A percentile compares a stretch with the other conserved stretches of the same genome.
Conservation (phyloP, 1,140 invertebrate species). For the Latrodectus geometricus region DNA sequence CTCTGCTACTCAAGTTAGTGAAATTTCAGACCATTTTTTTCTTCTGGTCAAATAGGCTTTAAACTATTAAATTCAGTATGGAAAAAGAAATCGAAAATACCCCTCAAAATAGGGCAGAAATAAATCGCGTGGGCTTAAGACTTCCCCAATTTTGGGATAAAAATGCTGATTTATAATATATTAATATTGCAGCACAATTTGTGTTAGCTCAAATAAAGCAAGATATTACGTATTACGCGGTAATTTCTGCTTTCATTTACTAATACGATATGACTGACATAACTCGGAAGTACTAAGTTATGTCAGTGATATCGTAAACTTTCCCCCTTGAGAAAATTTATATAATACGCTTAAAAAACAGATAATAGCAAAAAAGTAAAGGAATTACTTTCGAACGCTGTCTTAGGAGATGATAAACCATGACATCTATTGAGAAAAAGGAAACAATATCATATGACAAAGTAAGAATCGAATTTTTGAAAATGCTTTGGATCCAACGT, state of each 20-base stretch:
- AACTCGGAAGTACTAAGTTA: not conserved
- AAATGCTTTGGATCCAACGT: no score
- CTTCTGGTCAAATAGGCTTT: no score
- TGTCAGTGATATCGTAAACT: not conserved
- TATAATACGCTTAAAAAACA: not conserved
- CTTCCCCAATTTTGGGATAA: not conserved
- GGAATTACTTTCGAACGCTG: not conserved
- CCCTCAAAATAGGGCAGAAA: no score
- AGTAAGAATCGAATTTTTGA: not conserved
- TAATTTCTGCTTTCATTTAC: not conserved
- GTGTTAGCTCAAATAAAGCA: not conserved
- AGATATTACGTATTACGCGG: not conserved
- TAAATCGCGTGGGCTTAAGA: no score
- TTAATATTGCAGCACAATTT: slow-evolving; percentile 4
- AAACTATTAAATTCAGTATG: no score
- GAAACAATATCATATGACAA: not conserved
- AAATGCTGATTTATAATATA: not conserved
- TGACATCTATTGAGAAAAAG: not conserved
- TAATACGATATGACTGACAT: no score
- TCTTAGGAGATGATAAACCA: slow-evolving; percentile 17
- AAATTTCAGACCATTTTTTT: no score
- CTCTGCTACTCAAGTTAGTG: no score
- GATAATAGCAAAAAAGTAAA: not conserved
- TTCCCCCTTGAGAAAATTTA: not conserved
- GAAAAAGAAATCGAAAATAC: no score